These are phyloP conservation scores for Hormaphis cornu DNA, from an alignment of 1,140 invertebrate genomes.

Conservation along the genomic window DNA sequence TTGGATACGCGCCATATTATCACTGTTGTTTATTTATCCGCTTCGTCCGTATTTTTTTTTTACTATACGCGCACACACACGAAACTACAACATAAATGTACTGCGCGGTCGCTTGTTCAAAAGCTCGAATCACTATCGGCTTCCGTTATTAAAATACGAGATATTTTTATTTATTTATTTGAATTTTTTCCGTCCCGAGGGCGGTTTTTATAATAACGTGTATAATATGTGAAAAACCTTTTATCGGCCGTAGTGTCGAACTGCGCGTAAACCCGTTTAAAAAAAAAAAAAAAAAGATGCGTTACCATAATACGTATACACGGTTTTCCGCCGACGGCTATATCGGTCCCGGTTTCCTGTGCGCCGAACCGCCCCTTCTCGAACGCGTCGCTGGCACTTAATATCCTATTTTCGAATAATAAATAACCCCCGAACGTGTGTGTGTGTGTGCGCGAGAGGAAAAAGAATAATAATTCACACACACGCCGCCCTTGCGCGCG, in stretches of 20 bases:
- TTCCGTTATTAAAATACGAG: slow-evolving; percentile 21
- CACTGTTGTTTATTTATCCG: too few relatives aligned
- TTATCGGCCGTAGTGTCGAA: slow-evolving; percentile 13
- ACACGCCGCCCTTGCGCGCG: not conserved
- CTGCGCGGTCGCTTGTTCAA: not conserved
- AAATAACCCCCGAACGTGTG: not conserved
- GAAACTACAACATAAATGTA: too few relatives aligned
- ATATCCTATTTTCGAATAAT: slow-evolving; percentile 26
- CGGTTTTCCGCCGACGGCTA: not conserved
- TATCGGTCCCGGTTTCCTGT: slow-evolving; percentile 4
- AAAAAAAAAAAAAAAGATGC: too few relatives aligned
- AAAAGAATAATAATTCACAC: not conserved
- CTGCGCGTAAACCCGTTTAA: slow-evolving; percentile 12
- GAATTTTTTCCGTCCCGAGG: not conserved
- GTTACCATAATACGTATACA: slow-evolving; percentile 13
- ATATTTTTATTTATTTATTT: too few relatives aligned
- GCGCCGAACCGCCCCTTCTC: not conserved
- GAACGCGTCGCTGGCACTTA: slow-evolving; percentile 7
- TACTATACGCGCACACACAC: not conserved
- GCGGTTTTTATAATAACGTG: not conserved
- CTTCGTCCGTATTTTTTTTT: slow-evolving; percentile 1
- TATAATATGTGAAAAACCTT: not conserved
- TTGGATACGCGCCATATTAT: slow-evolving; percentile 17
- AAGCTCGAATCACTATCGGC: slow-evolving; percentile 22
- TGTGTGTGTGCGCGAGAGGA: not conserved